Evolutionary conservation across 2,888 invertebrate species (phyloP), one percentile per base, ranked within the genome.

Genomic region (Cactoblastis cactorum): DNA sequence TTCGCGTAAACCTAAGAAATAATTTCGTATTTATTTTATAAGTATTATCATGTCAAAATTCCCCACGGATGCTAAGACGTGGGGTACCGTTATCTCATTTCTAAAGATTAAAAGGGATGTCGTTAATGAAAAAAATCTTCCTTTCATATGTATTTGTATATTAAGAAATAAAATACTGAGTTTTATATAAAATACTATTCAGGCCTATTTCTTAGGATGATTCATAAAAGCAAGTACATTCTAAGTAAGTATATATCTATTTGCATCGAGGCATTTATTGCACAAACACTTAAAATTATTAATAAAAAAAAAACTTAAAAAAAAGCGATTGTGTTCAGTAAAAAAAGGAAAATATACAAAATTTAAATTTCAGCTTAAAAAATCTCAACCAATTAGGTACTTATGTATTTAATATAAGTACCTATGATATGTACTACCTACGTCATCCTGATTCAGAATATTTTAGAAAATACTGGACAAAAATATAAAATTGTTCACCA

Each of bases 231-330:
- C 41, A 49, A 34, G n/a, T 39, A 32, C 32, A 49, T 11, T 32
- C 41, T 49, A n/a, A n/a, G n/a, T n/a, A n/a, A n/a, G n/a, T n/a
- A n/a, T n/a, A 49, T 38, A 17, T 15, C 49, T 33, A 41, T 41
- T 14, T 8, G 41, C 33, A 34, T 49, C 41, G 41, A 12, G 37
- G 37, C 47, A 32, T 41, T 49, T 49, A 49, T 49, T 49, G 49
- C 71, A 68, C 71, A 54, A 71, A 65, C 57, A 69, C 63, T 56
- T 63, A 69, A 62, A 54, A 43, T 28, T 43, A n/a, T n/a, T n/a
- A n/a, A n/a, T 28, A 32, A 17, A 52, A 51, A 48, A 19, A 47
- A 48, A 22, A 47, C 47, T 50, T 38, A 45, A 46, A 35, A 46
- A 46, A 35, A 46, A 35, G 35, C 46, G 46, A 46, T 22, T 35